Base-by-base conservation (phyloP, 2,113 vertebrate species). In the Leptodactylus fuscus region DNA sequence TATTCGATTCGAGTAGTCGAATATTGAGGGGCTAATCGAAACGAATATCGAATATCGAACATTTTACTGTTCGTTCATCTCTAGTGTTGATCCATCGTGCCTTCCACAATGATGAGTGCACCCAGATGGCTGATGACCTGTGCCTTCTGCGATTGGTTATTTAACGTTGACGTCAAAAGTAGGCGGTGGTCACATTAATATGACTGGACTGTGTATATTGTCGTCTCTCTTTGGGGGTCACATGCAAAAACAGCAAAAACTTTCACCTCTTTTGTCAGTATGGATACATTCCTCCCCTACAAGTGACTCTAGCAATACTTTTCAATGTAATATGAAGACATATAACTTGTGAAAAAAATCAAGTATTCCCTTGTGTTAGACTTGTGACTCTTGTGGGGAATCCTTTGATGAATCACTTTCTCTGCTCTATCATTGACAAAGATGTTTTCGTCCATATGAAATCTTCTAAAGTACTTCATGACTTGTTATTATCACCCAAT, bases 401-500 rank as follows among this genome's bases (percentile, higher is more conserved):
- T 80, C 22, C 36, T 73, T 73, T 44, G 36, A 34, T 51, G 3
- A 77, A 34, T 51, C 29, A 5, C 74, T 36, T 51, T 36, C 46
- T 76, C 74, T 76, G 74, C 74, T 76, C 75, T 78, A 4, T 78
- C 74, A 79, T 79, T 36, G 32, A 0, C 36, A 62, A 44, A 41
- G 22, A 11, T 22, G 5, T 58, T 79, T 79, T 27, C 44, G 29
- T 62, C 51, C 32, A 41, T 60, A 24, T 58, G 32, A 11, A 38
- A 78, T 34, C 34, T 77, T 60, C 34, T 80, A 58, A 80, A 62
- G 38, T 8, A 41, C 48, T 55, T 78, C 75, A 78, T 73, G 49
- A 55, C 44, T 71, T 82, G 81, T 82, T 73, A 73, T 81, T 81
- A 67, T 82, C 67, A 73, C 41, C 60, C 81, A 71, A 71, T 71